Conservation (phyloP, 2,113 vertebrate genomes). For the Spea bombifrons region DNA sequence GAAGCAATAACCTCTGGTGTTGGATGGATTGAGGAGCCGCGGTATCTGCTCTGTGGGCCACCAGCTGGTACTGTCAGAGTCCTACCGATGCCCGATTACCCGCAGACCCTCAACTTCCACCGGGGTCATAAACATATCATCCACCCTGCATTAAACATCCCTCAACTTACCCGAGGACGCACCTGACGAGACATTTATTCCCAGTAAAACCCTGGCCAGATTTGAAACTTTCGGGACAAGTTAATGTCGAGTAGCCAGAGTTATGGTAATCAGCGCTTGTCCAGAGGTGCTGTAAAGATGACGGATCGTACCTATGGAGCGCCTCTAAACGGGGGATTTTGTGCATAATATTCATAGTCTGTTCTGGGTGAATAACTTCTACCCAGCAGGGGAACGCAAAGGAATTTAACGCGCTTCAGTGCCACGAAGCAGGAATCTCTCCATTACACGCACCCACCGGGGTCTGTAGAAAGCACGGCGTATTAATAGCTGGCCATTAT, state of each 20-base stretch:
- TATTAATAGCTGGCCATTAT: constrained; percentile 37
- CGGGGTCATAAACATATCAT: too few species aligned
- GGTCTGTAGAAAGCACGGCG: constrained; percentile 31
- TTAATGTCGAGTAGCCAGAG: not conserved
- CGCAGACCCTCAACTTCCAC: too few species aligned
- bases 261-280: constrained; percentile 7
- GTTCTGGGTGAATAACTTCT: constrained; percentile 18
- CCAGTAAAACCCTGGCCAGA: not conserved
- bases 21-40: too few species aligned
- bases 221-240: not conserved
- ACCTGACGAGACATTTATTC: too few species aligned
- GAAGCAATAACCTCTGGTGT: too few species aligned
- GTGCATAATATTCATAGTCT: constrained; percentile 49
- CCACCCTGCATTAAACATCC: too few species aligned
- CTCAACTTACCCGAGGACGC: too few species aligned
- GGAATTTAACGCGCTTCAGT: constrained; percentile 24
- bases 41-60: too few species aligned
- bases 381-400: constrained; percentile 16
- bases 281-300: not conserved
- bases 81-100: too few species aligned
- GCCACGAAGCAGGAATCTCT: constrained; percentile 31
- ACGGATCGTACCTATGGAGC: constrained; percentile 29
- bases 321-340: constrained; percentile 49
- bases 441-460: constrained; percentile 32
- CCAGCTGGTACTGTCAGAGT: too few species aligned